phyloP scores from a whole-genome alignment of 37 sponge, comb jelly and placozoan species.

The Spongilla lacustris region DNA sequence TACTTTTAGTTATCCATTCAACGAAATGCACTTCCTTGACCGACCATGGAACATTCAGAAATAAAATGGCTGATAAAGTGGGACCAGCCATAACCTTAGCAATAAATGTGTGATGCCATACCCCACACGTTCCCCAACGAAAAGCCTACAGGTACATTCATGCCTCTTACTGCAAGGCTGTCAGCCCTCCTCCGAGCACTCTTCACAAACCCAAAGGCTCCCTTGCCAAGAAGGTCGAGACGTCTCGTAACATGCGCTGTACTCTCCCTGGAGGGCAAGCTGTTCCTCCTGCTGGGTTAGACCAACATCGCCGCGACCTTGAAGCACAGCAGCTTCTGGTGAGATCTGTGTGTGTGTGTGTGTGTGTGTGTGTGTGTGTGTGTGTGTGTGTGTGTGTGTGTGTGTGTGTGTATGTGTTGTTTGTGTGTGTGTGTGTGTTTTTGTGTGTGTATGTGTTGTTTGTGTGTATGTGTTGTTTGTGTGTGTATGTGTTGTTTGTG shows the following conservation, averaged over 20 bases:
- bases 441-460: no score
- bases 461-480: no score
- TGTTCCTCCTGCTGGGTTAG: conserved; percentile 30
- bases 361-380: neutral
- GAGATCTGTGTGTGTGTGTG: neutral
- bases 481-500: no score
- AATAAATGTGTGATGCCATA: no score
- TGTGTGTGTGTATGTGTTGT: neutral
- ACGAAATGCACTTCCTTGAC: no score
- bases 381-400: neutral
- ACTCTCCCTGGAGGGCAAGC: conserved; percentile 73
- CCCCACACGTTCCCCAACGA: no score
- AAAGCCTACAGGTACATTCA: neutral
- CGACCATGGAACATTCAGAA: no score
- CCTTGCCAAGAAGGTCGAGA: conserved; percentile 76
- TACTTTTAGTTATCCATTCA: no score
- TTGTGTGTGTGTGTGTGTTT: neutral
- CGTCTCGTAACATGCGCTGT: conserved; percentile 64
- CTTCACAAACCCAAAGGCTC: conserved; percentile 94
- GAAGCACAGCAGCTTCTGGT: neutral
- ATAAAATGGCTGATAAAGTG: no score
- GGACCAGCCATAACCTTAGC: no score
- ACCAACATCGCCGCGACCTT: neutral
- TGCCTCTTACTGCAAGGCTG: conserved; percentile 9
- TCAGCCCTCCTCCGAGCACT: conserved; percentile 58